Evolutionary conservation across 2,797 vertebrate species (phyloP), one percentile per base, ranked within the genome.

Genomic region (Sorex maritimensis): DNA sequence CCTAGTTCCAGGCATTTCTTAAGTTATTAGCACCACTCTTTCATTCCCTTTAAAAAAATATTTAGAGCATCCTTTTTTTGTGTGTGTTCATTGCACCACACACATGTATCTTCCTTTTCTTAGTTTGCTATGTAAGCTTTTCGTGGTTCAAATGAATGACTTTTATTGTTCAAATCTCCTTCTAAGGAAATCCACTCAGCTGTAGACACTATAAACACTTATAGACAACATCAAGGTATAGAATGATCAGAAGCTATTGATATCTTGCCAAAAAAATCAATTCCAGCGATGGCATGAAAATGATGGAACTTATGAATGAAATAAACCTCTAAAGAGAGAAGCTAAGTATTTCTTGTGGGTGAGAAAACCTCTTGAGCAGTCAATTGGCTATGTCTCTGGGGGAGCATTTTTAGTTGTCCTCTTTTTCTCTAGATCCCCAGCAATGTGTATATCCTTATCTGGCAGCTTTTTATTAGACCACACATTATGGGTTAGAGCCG

Each of bases 171-270:
- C 23, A 19, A 63, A 2, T 52, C 19, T 69, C 30, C 49, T 84
- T 90, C 24, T 52, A 84, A 67, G 73, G 13, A 8, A 78, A 75
- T 26, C 4, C 3, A 58, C 9, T 30, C 49, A 49, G 7, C 41
- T 82, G 10, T 63, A 34, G 75, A 88, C 14, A 85, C 44, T 88
- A 72, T 67, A 87, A 61, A 78, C 12, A 89, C 28, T 14, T 34
- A 19, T 72, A 28, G 65, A 44, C 10, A 41, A 4, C 30, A 12
- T 75, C 0, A 46, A 19, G 61, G 19, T 21, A 5, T 26, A 38
- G 52, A 77, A n/a, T 38, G 52, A 65, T 24, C 10, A 73, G 58
- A 79, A 19, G n/a, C 13, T 67, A 72, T 3, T 72, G 21, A 71
- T 52, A 28, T 14, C 12, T 0, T 81, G 10, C 46, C 65, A 23